These are phyloP conservation scores for Drosophila flavopinicola DNA, from an alignment of 2,888 invertebrate species.

Conservation along the genomic window DNA sequence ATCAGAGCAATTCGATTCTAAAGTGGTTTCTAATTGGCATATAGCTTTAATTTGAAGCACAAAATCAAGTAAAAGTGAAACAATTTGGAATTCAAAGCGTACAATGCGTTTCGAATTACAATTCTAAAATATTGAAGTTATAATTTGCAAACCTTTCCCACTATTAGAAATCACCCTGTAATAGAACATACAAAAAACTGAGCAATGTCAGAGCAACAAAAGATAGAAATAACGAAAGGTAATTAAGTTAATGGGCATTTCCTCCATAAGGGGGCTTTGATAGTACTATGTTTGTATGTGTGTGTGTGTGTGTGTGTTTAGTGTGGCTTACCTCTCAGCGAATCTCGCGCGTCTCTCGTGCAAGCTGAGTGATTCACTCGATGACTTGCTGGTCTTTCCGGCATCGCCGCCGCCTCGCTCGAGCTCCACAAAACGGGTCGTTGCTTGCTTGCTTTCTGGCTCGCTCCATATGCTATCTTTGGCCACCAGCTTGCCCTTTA, in stretches of 20 bases:
- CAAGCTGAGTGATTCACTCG: conserved; percentile 55
- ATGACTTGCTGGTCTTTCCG: conserved; percentile 36
- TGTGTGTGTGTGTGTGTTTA: neutral
- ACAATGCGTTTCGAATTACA: no score
- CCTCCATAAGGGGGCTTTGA: conserved; percentile 13
- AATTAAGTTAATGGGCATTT: conserved; percentile 47
- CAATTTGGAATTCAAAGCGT: no score
- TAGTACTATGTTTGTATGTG: neutral
- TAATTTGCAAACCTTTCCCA: no score
- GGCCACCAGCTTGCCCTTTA: conserved; percentile 34
- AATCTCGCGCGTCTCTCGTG: conserved; percentile 53
- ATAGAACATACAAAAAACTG: conserved; percentile 2
- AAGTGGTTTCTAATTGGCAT: no score
- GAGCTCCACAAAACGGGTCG: conserved; percentile 50
- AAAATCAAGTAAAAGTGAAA: no score
- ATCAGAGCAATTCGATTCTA: no score
- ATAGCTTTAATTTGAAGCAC: no score
- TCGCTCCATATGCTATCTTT: conserved; percentile 46
- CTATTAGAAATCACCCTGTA: conserved; percentile 23
- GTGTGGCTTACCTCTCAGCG: conserved; percentile 58
- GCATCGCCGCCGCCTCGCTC: conserved; percentile 42
- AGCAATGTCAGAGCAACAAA: conserved; percentile 21
- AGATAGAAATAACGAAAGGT: conserved; percentile 16
- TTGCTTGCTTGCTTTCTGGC: conserved; percentile 8
- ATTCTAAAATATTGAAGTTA: no score